phyloP scores from a whole-genome alignment of 2,888 invertebrate species.

The Drosophila conformis region DNA sequence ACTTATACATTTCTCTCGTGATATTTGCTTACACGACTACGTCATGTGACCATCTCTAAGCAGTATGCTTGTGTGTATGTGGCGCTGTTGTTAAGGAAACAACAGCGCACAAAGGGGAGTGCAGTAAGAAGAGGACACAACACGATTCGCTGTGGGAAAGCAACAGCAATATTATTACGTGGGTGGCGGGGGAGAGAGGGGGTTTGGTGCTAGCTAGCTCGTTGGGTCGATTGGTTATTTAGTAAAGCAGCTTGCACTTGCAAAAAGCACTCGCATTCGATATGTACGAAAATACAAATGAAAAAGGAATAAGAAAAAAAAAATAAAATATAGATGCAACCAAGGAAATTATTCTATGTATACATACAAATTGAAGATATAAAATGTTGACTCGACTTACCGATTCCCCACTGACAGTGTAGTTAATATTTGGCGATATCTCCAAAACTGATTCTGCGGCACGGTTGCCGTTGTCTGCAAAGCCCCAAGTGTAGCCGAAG shows the following conservation, averaged over 20 bases:
- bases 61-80: constrained; percentile 63
- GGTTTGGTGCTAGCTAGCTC: constrained; percentile 40
- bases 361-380: constrained; percentile 50
- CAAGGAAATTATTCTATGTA: constrained; percentile 59
- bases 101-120: constrained; percentile 24
- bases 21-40: constrained; percentile 21
- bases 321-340: constrained; percentile 54
- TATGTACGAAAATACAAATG: constrained; percentile 41
- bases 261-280: constrained; percentile 62
- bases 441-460: constrained; percentile 85
- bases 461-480: constrained; percentile 84
- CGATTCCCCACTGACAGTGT: constrained; percentile 85
- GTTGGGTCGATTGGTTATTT: constrained; percentile 69
- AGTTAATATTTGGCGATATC: constrained; percentile 85
- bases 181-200: constrained; percentile 44
- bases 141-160: constrained; percentile 79
- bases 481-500: constrained; percentile 85
- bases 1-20: constrained; percentile 7
- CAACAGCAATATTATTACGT: constrained; percentile 72
- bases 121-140: constrained; percentile 70
- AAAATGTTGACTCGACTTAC: constrained; percentile 79
- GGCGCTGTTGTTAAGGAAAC: constrained; percentile 65
- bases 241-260: constrained; percentile 74
- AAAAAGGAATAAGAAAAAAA: constrained; percentile 48
- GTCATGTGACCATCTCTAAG: constrained; percentile 48